phyloP scores from a whole-genome alignment of 2,113 vertebrate genomes.

The Onychostruthus taczanowskii region DNA sequence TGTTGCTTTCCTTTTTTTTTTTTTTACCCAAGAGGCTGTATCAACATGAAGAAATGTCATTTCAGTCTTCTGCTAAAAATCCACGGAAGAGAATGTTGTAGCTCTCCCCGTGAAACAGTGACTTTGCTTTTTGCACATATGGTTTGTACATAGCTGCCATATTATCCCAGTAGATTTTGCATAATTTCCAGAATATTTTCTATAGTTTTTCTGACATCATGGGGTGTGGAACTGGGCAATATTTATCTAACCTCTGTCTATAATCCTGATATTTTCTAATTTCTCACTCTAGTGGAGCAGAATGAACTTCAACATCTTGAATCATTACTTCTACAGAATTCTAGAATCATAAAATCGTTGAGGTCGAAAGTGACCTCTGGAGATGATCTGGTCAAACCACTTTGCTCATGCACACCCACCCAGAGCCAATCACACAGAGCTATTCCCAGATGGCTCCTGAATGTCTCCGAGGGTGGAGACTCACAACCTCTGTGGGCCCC shows the following conservation, averaged over 20 bases:
- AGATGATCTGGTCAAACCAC: not conserved
- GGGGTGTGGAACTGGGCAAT: not conserved
- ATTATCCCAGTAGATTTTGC: not conserved
- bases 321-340: not conserved
- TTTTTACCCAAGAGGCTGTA: not conserved
- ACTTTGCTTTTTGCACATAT: not conserved
- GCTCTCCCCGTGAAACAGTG: not conserved
- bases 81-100: not conserved
- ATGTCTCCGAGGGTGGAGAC: not conserved
- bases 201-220: not conserved
- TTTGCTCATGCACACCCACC: not conserved
- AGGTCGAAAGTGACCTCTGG: not conserved
- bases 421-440: not conserved
- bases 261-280: not conserved
- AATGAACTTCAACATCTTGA: not conserved
- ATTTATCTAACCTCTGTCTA: not conserved
- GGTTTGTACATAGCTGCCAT: not conserved
- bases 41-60: not conserved
- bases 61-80: not conserved
- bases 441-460: not conserved
- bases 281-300: not conserved
- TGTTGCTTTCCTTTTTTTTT: not conserved
- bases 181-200: not conserved
- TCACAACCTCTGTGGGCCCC: not conserved
- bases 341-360: not conserved